Evolutionary conservation across 2,888 invertebrate species (phyloP), one percentile per base, ranked within the genome.

Genomic region (Brachynemurus nebulosus): DNA sequence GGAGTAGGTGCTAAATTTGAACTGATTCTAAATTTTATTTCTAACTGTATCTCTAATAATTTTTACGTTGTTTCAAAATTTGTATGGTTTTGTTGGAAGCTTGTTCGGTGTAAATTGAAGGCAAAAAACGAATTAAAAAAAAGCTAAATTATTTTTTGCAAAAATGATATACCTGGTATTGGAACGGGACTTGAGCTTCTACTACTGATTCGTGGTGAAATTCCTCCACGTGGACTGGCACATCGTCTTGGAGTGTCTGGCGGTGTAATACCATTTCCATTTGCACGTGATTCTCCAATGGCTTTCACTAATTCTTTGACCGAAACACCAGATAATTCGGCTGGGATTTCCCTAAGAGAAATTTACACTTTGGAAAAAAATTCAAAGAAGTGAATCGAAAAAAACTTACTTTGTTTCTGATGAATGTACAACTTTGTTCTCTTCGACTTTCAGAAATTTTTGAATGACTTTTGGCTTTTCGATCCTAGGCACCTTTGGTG

Each of bases 181-280:
- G 72, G 67, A 34, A 76, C 70, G 17, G 75, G 76, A 58, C 73
- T 78, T 44, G 74, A 74, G 52, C 70, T 72, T 42, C 72, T 63
- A 55, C 71, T 73, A 46, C 64, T 58, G 48, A 65, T 60, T 57
- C 68, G 67, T 20, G 70, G 66, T 19, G 70, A 70, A 47, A 63
- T 62, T 46, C 62, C 63, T 53, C 63, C 64, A 52, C 67, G 65
- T 5, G 72, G 71, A 48, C 71, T 71, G 23, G 67, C 69, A 46
- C 67, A 68, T 51, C 70, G 55, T 41, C 71, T 69, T 4, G 79
- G 78, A 1, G 80, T 80, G 38, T 76, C 75, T 3, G 80, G 78
- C 5, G 80, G 80, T 1, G 81, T 82, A 1, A 74, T 72, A 23
- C 79, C 79, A 60, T 85, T 86, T 2, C 84, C 86, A 64, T 86